A percentile compares a stretch with the other conserved stretches of the same genome.
Conservation (phyloP, 2,113 vertebrate species). For the Neolamprologus kungweensis region DNA sequence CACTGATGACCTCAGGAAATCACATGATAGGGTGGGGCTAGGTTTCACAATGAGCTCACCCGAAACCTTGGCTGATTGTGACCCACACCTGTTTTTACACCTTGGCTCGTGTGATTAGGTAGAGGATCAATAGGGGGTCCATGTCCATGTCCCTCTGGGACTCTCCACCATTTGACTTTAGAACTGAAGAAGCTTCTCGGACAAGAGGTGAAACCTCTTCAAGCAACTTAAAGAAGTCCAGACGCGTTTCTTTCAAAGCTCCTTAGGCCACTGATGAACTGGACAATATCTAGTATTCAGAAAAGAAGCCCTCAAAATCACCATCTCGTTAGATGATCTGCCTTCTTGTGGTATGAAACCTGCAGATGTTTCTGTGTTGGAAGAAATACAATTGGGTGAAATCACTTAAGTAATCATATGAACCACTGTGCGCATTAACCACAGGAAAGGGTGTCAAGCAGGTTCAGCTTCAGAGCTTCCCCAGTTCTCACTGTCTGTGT, state of each 20-base stretch:
- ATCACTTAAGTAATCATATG: background rate
- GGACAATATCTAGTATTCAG: background rate
- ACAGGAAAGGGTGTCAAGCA: background rate
- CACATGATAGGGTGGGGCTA: background rate
- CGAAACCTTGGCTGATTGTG: background rate
- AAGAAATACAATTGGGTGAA: background rate
- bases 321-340: background rate
- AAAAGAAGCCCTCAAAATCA: background rate
- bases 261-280: background rate
- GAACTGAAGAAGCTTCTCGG: background rate
- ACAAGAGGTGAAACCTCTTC: background rate
- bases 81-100: fast-evolving
- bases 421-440: background rate
- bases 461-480: slow-evolving; percentile 37
- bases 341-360: background rate
- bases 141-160: background rate
- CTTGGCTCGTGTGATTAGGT: background rate
- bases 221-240: background rate
- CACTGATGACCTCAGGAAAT: background rate
- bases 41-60: background rate
- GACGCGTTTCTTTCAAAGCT: background rate
- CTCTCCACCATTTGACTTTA: background rate
- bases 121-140: background rate
- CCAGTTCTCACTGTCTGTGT: slow-evolving; percentile 5
- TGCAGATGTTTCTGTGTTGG: background rate